Evolutionary conservation across 64 coral and sea anemone species (phyloP).

Genomic region (Actinia tenebrosa): DNA sequence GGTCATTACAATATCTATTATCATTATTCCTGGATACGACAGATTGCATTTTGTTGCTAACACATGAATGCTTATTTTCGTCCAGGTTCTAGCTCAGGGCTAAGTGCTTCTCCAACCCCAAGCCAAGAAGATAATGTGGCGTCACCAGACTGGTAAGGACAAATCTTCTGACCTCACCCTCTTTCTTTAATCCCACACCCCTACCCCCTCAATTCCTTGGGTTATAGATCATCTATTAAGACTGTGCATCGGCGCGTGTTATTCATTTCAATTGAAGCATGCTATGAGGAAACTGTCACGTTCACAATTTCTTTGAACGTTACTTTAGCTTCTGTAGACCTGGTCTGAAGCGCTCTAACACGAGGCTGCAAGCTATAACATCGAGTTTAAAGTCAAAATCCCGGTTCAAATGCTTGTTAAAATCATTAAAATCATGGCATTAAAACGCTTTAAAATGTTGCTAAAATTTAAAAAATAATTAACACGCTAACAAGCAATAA

Average conservation of each 20-base stretch:
- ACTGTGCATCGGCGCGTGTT: no score
- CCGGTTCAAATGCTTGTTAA: no score
- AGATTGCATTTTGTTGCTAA: neutral
- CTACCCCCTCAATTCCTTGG: neutral
- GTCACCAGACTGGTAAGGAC: slow-evolving; percentile 55
- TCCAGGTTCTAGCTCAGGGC: slow-evolving; percentile 44
- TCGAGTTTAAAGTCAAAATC: no score
- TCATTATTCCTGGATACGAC: neutral
- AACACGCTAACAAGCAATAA: neutral
- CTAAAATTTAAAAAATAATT: neutral
- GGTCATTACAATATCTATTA: no score
- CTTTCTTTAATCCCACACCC: neutral
- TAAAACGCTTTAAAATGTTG: neutral
- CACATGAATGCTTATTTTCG: neutral
- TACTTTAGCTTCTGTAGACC: no score
- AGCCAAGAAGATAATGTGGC: slow-evolving; percentile 60
- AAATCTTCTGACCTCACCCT: neutral
- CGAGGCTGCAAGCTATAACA: no score
- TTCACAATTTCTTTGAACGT: no score
- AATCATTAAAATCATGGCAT: neutral
- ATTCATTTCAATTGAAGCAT: no score
- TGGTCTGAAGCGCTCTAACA: no score
- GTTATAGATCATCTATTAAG: neutral
- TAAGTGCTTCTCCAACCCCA: slow-evolving; percentile 39
- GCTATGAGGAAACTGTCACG: no score